Evolutionary conservation across 1,140 invertebrate genomes (phyloP), one percentile per base, ranked within the genome.

Genomic region (Pissodes strobi): DNA sequence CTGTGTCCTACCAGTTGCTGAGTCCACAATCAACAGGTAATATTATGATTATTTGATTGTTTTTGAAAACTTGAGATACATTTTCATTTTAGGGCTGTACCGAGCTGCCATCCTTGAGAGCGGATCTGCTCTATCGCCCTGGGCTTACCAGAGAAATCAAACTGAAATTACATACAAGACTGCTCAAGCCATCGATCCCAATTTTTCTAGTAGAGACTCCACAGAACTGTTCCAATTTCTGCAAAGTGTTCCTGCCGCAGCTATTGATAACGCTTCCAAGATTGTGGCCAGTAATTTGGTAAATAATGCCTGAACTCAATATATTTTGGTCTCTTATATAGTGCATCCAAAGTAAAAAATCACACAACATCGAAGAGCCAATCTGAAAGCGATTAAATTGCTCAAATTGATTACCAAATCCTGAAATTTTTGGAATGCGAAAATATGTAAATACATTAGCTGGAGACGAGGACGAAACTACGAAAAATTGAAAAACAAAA

Each of bases 101-200:
- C 17, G 62, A 57, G 51, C 25, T 2, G 62, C 39, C 0, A 68
- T 68, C n/a, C 22, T 64, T 8, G 63, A 60, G 23, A 65, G 67
- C 23, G 67, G 67, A n/a, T 51, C 55, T 17, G 56, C 67, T 37
- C n/a, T 68, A 10, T 61, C 30, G 15, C 39, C 55, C 5, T 68
- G 56, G 57, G 67, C 67, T 15, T 64, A 48, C 15, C 56, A 61
- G 38, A 56, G 43, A 22, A 39, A 60, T 38, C 15, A 58, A 13
- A 53, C 12, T 13, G 21, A 65, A 15, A 34, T 57, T 3, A 46
- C 67, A n/a, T 60, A 27, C 19, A 10, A 13, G 30, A 56, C 52
- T 0, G 62, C 62, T 4, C 2, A 37, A 38, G 12, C 25, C 8
- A 64, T 64, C 38, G 61, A 64, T 49, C 39, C 51, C 10, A 30